Percentiles rank a stretch among this genome's conserved stretches.
Conservation (phyloP, 2,113 vertebrate genomes). For the Tonatia bakeri region DNA sequence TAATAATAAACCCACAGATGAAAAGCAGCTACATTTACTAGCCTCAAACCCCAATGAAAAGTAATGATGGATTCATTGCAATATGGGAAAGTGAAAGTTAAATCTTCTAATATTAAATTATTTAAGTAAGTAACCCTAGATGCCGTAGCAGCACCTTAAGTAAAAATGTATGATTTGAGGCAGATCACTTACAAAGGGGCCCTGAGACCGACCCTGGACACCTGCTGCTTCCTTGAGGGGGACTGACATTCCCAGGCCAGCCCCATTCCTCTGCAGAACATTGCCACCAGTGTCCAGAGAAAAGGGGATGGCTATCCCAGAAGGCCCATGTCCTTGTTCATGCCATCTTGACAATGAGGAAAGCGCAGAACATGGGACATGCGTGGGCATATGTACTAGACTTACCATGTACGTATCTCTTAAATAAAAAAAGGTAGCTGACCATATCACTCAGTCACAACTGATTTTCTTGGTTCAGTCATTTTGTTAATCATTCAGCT, state of each 20-base stretch:
- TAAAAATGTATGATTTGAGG: slow-evolving; percentile 45
- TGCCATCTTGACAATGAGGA: not conserved
- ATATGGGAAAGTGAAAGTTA: not conserved
- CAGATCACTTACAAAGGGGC: not conserved
- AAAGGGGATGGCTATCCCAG: accelerated
- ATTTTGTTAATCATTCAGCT: not conserved
- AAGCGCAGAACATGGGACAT: not conserved
- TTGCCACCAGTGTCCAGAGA: not conserved
- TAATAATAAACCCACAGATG: not conserved
- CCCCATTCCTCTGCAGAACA: too few species aligned
- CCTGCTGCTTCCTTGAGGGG: accelerated
- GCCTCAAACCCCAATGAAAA: not conserved
- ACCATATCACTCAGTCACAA: not conserved
- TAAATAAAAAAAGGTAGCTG: not conserved
- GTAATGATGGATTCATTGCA: not conserved
- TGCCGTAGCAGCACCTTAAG: not conserved
- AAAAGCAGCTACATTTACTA: not conserved
- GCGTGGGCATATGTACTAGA: not conserved
- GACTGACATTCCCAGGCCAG: too few species aligned
- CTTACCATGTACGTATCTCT: not conserved
- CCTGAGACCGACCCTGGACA: not conserved
- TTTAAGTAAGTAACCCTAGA: slow-evolving; percentile 37
- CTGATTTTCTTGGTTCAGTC: not conserved
- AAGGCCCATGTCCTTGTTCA: not conserved
- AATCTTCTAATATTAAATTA: slow-evolving; percentile 49